Evolutionary conservation across 1,140 invertebrate species (phyloP).

Genomic region (Ceratosolen fusciceps): DNA sequence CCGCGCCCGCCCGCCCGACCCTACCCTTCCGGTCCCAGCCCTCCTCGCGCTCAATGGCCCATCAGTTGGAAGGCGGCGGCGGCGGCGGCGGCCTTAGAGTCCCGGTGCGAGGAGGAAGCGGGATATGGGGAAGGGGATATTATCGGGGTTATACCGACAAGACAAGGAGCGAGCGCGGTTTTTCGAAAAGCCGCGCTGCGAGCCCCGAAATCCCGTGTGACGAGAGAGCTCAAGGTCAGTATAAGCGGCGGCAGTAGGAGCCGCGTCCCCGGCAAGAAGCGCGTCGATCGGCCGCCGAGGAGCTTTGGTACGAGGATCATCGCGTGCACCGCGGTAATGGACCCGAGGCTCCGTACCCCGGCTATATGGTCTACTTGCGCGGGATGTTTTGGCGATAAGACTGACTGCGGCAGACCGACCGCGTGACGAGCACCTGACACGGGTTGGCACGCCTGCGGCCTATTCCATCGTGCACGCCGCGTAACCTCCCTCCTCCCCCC

Average conservation of each 20-base stretch:
- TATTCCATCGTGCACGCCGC: constrained; percentile 21
- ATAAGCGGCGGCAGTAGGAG: neutral
- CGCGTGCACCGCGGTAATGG: neutral
- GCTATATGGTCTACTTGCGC: constrained; percentile 48
- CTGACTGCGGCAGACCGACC: constrained; percentile 60
- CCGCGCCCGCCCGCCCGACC: no score
- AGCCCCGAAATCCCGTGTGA: neutral
- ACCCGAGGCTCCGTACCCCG: neutral
- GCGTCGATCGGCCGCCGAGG: neutral
- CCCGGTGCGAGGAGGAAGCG: no score
- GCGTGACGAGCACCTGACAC: constrained; percentile 64
- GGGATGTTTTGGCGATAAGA: constrained; percentile 60
- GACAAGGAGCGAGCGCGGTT: neutral
- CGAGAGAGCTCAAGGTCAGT: no score
- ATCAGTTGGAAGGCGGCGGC: no score
- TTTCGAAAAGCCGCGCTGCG: neutral
- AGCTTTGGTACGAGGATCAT: neutral
- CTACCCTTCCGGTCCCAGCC: no score
- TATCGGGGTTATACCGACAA: no score
- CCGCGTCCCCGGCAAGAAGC: neutral
- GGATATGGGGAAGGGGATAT: no score
- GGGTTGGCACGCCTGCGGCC: constrained; percentile 57
- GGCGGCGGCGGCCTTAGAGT: no score
- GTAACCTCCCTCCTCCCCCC: neutral
- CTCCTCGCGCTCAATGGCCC: no score